Evolutionary conservation across 2,113 vertebrate species (phyloP).

Genomic region (Oreochromis niloticus): DNA sequence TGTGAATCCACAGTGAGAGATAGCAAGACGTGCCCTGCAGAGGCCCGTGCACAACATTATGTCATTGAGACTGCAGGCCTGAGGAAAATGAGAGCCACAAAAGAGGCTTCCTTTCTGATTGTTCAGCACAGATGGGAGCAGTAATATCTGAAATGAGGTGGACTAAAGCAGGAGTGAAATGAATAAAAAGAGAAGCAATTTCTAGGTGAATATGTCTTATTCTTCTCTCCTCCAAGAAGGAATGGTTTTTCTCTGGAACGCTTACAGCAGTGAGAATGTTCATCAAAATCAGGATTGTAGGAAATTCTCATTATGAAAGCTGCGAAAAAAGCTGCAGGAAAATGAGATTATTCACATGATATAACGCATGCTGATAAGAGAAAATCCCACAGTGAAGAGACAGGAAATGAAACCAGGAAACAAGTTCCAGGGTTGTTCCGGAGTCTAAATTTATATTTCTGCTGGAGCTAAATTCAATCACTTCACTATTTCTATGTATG

Average conservation of each 20-base stretch:
- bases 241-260: constrained; percentile 15
- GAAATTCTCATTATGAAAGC: constrained; percentile 38
- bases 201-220: constrained; percentile 38
- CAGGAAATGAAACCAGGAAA: constrained; percentile 58
- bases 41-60: constrained; percentile 50
- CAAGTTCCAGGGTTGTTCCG: constrained; percentile 38
- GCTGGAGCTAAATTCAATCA: constrained; percentile 14
- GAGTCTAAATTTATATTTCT: constrained; percentile 40
- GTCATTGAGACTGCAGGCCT: constrained; percentile 51
- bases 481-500: neutral
- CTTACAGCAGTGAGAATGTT: neutral
- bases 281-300: constrained; percentile 33
- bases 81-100: constrained; percentile 49
- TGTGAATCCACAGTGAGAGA: constrained; percentile 22
- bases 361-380: constrained; percentile 41
- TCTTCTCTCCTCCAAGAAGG: neutral
- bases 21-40: constrained; percentile 37
- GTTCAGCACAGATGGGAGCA: constrained; percentile 52
- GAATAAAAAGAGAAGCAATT: constrained; percentile 39
- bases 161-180: constrained; percentile 22
- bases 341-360: constrained; percentile 47
- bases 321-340: neutral
- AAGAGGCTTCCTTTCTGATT: constrained; percentile 32
- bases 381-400: constrained; percentile 38
- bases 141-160: constrained; percentile 43